A percentile compares a stretch with the other conserved stretches of the same genome.
Evolutionary conservation across 2,888 invertebrate species (phyloP).

Genomic region (Bembecia ichneumoniformis): DNA sequence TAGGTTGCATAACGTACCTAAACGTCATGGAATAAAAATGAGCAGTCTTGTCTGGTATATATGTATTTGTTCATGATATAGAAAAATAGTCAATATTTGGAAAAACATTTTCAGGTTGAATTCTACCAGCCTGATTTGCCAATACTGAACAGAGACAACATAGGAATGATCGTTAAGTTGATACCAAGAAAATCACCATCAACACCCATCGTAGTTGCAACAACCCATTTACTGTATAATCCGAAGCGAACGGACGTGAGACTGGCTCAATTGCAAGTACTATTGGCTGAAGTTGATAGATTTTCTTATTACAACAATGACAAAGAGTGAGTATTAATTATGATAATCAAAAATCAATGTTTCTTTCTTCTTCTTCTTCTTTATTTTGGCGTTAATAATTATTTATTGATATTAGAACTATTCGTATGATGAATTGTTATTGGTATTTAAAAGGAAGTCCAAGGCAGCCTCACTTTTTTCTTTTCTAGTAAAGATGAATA

Average conservation of each 20-base stretch:
- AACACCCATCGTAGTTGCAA: conserved; percentile 82
- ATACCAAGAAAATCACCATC: conserved; percentile 59
- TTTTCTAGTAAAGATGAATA: too few relatives aligned
- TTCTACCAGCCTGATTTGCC: conserved; percentile 74
- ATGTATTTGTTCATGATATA: too few relatives aligned
- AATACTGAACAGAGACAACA: conserved; percentile 87
- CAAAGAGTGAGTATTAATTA: conserved; percentile 25
- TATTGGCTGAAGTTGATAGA: conserved; percentile 88
- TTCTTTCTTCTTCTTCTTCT: background rate
- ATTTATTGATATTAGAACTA: background rate
- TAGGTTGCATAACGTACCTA: too few relatives aligned
- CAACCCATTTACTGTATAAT: conserved; percentile 96
- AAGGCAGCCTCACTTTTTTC: too few relatives aligned
- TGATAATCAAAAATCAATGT: too few relatives aligned
- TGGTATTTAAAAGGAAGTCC: too few relatives aligned
- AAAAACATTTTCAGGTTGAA: conserved; percentile 66
- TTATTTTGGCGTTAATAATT: background rate
- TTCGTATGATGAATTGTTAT: background rate
- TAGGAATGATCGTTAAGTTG: conserved; percentile 86
- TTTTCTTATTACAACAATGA: conserved; percentile 71
- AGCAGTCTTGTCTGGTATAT: too few relatives aligned
- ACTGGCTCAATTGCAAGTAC: conserved; percentile 86
- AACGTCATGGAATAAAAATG: too few relatives aligned
- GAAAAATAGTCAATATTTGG: too few relatives aligned
- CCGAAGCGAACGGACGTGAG: conserved; percentile 90